Percentiles rank a stretch among this genome's conserved stretches.
Conservation (phyloP, 2,113 vertebrate genomes). For the Pachypanchax playfairii region DNA sequence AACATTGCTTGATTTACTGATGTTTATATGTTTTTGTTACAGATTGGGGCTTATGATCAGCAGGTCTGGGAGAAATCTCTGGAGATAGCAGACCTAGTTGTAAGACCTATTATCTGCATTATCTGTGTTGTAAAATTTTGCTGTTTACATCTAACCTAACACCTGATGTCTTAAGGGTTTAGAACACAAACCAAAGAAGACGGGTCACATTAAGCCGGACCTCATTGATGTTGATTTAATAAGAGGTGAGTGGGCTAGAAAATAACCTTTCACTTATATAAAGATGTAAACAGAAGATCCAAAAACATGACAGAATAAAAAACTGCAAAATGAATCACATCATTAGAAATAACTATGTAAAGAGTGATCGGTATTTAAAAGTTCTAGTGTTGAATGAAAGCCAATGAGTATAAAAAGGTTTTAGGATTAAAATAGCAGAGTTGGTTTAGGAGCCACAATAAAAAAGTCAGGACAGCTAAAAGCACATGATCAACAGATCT, state of each 20-base stretch:
- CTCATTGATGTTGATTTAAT: constrained; percentile 97
- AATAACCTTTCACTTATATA: not conserved
- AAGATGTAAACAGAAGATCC: no score
- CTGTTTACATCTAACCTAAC: not conserved
- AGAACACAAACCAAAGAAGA: constrained; percentile 91
- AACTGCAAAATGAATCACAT: no score
- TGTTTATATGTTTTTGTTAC: constrained; percentile 44
- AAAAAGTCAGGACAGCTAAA: no score
- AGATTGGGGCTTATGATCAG: constrained; percentile 98
- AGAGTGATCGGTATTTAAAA: no score
- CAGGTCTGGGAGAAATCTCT: constrained; percentile 98
- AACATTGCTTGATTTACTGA: no score
- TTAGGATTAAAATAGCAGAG: no score
- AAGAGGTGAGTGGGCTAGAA: constrained; percentile 82
- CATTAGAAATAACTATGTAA: no score
- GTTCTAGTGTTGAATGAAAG: no score
- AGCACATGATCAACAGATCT: no score
- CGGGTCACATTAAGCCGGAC: constrained; percentile 90
- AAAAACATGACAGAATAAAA: no score
- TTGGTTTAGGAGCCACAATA: no score
- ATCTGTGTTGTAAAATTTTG: not conserved
- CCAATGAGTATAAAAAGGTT: no score
- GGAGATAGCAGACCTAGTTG: constrained; percentile 92
- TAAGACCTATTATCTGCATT: constrained; percentile 62
- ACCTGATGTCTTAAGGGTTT: constrained; percentile 80